A percentile compares a stretch with the other conserved stretches of the same genome.
Evolutionary conservation across 2,113 vertebrate genomes (phyloP).

Genomic region (Jacana jacana): DNA sequence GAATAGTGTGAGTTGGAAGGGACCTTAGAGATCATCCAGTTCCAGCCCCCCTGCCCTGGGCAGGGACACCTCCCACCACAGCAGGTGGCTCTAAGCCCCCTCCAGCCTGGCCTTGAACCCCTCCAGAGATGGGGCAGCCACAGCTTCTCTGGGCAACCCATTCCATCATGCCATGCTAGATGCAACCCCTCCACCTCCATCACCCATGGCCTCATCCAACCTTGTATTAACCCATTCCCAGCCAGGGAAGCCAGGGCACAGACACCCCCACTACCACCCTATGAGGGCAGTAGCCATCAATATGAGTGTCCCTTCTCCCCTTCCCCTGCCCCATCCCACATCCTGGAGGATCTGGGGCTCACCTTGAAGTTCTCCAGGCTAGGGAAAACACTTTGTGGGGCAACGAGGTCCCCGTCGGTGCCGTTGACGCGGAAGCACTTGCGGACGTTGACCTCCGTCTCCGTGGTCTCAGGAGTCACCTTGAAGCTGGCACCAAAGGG

Average conservation of each 20-base stretch:
- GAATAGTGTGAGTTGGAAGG: no score
- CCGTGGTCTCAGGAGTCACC: slow-evolving; percentile 77
- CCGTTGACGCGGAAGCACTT: slow-evolving; percentile 82
- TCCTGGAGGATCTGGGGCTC: not conserved
- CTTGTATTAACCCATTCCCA: not conserved
- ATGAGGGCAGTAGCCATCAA: rapidly evolving
- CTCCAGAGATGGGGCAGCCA: no score
- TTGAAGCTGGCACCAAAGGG: slow-evolving; percentile 73
- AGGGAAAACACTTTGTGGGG: slow-evolving; percentile 66
- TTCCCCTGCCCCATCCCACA: not conserved
- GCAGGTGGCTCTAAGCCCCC: no score
- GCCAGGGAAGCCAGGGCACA: not conserved
- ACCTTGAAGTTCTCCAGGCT: slow-evolving; percentile 77
- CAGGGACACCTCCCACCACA: no score
- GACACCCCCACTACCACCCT: not conserved
- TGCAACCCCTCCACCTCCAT: not conserved
- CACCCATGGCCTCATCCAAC: rapidly evolving
- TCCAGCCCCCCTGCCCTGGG: no score
- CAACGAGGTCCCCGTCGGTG: slow-evolving; percentile 63
- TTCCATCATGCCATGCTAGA: not conserved
- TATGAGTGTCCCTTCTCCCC: not conserved
- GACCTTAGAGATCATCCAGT: no score
- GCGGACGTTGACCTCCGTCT: slow-evolving; percentile 72
- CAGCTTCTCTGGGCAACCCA: no score
- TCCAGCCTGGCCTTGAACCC: no score